Base-by-base conservation (phyloP, 2,888 invertebrate genomes). In the Clostera curtula region DNA sequence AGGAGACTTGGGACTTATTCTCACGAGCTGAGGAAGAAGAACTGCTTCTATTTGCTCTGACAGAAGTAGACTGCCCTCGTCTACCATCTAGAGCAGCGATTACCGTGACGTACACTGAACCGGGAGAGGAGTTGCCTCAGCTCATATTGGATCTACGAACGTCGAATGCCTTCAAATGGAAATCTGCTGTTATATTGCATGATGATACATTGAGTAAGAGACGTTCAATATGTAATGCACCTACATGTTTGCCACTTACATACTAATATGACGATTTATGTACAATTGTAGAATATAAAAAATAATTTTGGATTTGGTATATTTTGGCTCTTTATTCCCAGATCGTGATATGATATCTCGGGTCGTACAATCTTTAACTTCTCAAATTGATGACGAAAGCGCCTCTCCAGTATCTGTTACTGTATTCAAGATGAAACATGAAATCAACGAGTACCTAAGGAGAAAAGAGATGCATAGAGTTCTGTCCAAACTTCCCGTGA, bases 21-120 rank as follows among this genome's bases (percentile, higher is more conserved):
- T 82, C 86, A 27, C 69, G 85, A 1, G 86, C 89, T 0, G 84
- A 87, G 49, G 85, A 86, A 34, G 89, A 90, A 47, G 86, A 89
- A 31, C 73, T 93, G 4, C 69, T 93, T 0, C 85, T 91, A 20
- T 86, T 94, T 38, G 92, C 93, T 0, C 83, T 93, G 36, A 93
- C 93, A 25, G 93, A 92, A 56, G 84, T 89, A 1, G 91, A 93
- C 53, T 95, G 95, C 59, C 91, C 93, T 0, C 85, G 95, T 18
- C 64, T 95, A 24, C 92, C 93, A 0, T 49, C 75, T 0, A 69
- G 85, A 14, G 80, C 88, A 9, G 93, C 92, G 0, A 79, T 94
- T 15, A 92, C 91, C 24, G 87, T 86, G 27, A 93, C 94, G 0
- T 74, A 90, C 27, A 74, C 90, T n/a, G 79, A 83, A 1, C 74